A percentile compares a stretch with the other conserved stretches of the same genome.
Evolutionary conservation across 1,140 invertebrate genomes (phyloP).

Genomic region (Drosophila pectinifera): DNA sequence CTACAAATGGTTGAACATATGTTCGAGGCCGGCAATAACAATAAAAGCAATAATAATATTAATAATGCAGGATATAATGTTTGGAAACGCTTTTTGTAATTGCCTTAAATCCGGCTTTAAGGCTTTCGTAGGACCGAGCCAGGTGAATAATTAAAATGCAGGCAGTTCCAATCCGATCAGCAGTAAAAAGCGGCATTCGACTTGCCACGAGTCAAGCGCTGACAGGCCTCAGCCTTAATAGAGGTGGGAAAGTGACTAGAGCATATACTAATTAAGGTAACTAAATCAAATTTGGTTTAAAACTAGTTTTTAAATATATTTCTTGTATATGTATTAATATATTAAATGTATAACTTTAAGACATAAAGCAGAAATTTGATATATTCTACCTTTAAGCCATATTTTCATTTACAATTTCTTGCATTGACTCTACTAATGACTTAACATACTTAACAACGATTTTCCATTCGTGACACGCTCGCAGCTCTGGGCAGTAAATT

Average conservation of each 20-base stretch:
- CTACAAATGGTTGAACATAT: slow-evolving; percentile 77
- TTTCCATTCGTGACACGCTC: slow-evolving; percentile 20
- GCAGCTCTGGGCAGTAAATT: slow-evolving; percentile 18
- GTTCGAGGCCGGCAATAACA: slow-evolving; percentile 56
- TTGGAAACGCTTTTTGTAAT: slow-evolving; percentile 42
- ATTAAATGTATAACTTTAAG: too few relatives aligned
- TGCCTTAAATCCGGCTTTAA: slow-evolving; percentile 68
- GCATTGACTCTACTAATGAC: too few relatives aligned
- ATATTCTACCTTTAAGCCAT: too few relatives aligned
- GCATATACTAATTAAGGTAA: neutral
- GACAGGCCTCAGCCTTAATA: neutral
- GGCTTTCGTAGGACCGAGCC: neutral
- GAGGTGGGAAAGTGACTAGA: neutral
- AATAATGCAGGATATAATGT: slow-evolving; percentile 56
- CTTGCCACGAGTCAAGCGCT: too few relatives aligned
- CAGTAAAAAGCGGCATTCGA: slow-evolving; percentile 8
- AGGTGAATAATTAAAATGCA: slow-evolving; percentile 46
- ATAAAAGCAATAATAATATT: slow-evolving; percentile 63
- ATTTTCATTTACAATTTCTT: too few relatives aligned
- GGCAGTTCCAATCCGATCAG: slow-evolving; percentile 2
- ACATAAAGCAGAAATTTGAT: too few relatives aligned
- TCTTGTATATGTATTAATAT: too few relatives aligned
- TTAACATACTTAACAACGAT: too few relatives aligned
- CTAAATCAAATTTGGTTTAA: too few relatives aligned
- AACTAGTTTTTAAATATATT: too few relatives aligned